Base-by-base conservation (phyloP, 2,797 vertebrate species). In the Malacoraja senta region DNA sequence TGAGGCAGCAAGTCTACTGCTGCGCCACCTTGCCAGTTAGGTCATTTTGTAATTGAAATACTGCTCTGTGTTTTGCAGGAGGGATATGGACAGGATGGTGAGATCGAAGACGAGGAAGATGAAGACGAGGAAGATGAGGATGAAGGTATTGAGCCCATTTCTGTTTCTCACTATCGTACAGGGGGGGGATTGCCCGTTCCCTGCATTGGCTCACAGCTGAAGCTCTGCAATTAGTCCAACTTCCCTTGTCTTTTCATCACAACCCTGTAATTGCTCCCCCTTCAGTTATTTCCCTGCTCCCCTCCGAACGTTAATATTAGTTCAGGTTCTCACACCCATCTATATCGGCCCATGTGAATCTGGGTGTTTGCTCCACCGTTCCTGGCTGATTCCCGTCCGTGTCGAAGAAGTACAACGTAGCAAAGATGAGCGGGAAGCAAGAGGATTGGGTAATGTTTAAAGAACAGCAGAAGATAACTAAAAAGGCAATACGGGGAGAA, bases 111-210 rank as follows among this genome's bases (percentile, higher is more conserved):
- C 0, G 98, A 98, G 0, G 97, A 98, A 0, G 98, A 98, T 0
- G 97, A 97, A 0, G 98, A 98, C 8, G 98, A 97, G 10, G 97
- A 98, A 0, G 97, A 98, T 12, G 97, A 97, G 0, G 98, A 98
- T 10, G 97, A 97, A 0, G 96, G 96, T 78, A 92, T 76, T 53
- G 2, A 74, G 10, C 1, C 29, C 19, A 29, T 32, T 76, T 92
- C 26, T 92, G 38, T 58, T 92, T 65, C 8, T 68, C 29, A 32
- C 44, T 17, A 58, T 58, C 1, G 24, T 13, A 4, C 19, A 2
- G 44, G 44, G 44, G 44, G 44, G 44, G 44, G 4, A 7, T 53
- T 53, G 44, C 44, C 44, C 44, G 6, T 53, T 53, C 21, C 68
- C 58, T 1, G 26, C n/a, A 29, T 17, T 19, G 0, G 15, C 15